phyloP scores from a whole-genome alignment of 2,888 invertebrate species.

The Torymus tubicola region DNA sequence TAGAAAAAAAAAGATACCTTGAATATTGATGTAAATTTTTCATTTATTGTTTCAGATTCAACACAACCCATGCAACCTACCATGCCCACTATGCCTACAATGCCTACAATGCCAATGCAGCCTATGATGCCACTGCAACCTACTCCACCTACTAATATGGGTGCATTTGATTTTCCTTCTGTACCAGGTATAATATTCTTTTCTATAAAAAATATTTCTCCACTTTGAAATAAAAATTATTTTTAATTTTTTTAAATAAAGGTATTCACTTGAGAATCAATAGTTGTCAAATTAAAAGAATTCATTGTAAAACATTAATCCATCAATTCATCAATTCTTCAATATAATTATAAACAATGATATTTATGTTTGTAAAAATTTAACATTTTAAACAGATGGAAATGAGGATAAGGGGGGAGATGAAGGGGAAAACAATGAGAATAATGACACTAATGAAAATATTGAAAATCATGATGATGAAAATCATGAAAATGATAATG shows the following conservation, averaged over 20 bases:
- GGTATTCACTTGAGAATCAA: background rate
- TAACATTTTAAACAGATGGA: slow-evolving; percentile 32
- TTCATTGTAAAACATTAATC: slow-evolving; percentile 13
- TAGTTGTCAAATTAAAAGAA: slow-evolving; percentile 1
- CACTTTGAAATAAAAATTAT: slow-evolving; percentile 24
- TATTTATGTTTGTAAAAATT: background rate
- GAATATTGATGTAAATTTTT: no score
- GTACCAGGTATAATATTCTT: slow-evolving; percentile 61
- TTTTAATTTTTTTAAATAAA: background rate
- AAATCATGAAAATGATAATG: background rate
- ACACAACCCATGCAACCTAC: slow-evolving; percentile 7
- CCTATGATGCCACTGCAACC: slow-evolving; percentile 30
- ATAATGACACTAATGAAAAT: slow-evolving; percentile 33
- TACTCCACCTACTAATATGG: slow-evolving; percentile 59
- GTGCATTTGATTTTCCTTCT: slow-evolving; percentile 66
- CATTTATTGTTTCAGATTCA: no score
- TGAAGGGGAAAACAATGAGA: slow-evolving; percentile 39
- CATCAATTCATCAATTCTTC: background rate
- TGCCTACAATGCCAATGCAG: slow-evolving; percentile 21
- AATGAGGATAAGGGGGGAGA: slow-evolving; percentile 18
- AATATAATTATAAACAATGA: background rate
- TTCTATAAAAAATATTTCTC: slow-evolving; percentile 3
- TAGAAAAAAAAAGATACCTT: background rate
- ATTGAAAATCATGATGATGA: slow-evolving; percentile 43
- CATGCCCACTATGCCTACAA: slow-evolving; percentile 18